Percentiles rank a stretch among this genome's conserved stretches.
These are phyloP conservation scores for Monoplex corrugatus DNA, from an alignment of 2,888 invertebrate genomes.

Conservation along the genomic window DNA sequence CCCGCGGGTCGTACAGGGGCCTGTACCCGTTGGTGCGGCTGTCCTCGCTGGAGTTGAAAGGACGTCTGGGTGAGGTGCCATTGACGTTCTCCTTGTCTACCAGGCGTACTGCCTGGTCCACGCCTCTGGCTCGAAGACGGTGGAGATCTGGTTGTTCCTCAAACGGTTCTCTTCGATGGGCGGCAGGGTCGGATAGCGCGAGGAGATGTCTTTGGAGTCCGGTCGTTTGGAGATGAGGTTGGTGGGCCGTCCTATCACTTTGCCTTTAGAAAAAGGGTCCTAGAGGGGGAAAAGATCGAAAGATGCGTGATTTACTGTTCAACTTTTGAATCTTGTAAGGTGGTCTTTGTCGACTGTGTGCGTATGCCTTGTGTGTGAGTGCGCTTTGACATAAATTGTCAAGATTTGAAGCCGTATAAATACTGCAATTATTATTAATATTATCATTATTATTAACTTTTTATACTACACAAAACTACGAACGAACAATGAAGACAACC, in stretches of 20 bases:
- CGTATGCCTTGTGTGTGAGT: too few relatives aligned
- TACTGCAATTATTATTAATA: too few relatives aligned
- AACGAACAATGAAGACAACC: too few relatives aligned
- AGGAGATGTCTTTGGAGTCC: slow-evolving; percentile 69
- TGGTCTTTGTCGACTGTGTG: too few relatives aligned
- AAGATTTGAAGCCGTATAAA: too few relatives aligned
- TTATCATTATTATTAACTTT: too few relatives aligned
- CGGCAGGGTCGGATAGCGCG: slow-evolving; percentile 64
- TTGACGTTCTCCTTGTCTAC: slow-evolving; percentile 44
- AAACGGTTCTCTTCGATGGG: slow-evolving; percentile 67
- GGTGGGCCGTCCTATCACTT: slow-evolving; percentile 20
- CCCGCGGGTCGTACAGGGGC: slow-evolving; percentile 52
- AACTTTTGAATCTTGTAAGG: too few relatives aligned
- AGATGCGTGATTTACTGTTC: too few relatives aligned
- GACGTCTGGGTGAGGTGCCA: neutral
- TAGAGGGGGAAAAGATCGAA: slow-evolving; percentile 20
- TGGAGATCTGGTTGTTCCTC: slow-evolving; percentile 65
- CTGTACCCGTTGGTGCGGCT: slow-evolving; percentile 46
- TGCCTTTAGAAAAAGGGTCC: slow-evolving; percentile 50
- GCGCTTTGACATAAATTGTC: too few relatives aligned
- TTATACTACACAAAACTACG: too few relatives aligned
- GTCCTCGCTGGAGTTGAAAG: neutral
- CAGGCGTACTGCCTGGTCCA: slow-evolving; percentile 61
- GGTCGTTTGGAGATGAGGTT: slow-evolving; percentile 59
- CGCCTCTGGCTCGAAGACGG: slow-evolving; percentile 70